Evolutionary conservation across 2,113 vertebrate genomes (phyloP).

Genomic region (Piprites chloris): DNA sequence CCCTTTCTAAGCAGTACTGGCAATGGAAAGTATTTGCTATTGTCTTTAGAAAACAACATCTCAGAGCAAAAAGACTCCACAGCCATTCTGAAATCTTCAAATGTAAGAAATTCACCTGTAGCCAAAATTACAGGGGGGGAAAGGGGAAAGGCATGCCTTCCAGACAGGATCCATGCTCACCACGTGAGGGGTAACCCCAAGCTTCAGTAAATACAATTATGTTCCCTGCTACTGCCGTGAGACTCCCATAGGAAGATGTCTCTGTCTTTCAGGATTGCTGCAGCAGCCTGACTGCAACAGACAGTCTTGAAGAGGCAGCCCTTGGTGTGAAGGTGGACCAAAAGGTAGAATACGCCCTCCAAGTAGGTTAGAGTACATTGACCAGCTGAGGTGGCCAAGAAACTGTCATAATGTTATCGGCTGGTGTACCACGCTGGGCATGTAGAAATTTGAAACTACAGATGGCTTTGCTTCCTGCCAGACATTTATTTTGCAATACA

Average conservation of each 20-base stretch:
- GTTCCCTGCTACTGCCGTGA: background rate
- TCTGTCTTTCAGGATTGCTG: background rate
- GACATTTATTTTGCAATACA: background rate
- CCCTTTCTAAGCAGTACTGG: background rate
- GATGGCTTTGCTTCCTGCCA: background rate
- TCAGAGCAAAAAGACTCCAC: background rate
- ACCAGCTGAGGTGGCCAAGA: background rate
- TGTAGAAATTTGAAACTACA: background rate
- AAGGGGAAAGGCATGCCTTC: background rate
- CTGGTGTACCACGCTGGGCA: background rate
- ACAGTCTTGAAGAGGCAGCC: background rate
- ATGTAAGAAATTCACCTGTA: background rate
- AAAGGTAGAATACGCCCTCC: background rate
- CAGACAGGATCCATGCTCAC: background rate
- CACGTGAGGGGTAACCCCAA: background rate
- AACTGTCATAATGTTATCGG: background rate
- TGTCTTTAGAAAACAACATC: background rate
- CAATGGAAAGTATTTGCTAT: background rate
- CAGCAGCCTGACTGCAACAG: background rate
- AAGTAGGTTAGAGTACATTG: background rate
- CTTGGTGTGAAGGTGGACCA: background rate
- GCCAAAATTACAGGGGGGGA: background rate
- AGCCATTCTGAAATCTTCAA: background rate
- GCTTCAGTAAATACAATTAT: background rate
- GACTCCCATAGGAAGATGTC: background rate